Evolutionary conservation across 1,140 invertebrate genomes (phyloP), one percentile per base, ranked within the genome.

Genomic region (Thaumetopoea pityocampa): DNA sequence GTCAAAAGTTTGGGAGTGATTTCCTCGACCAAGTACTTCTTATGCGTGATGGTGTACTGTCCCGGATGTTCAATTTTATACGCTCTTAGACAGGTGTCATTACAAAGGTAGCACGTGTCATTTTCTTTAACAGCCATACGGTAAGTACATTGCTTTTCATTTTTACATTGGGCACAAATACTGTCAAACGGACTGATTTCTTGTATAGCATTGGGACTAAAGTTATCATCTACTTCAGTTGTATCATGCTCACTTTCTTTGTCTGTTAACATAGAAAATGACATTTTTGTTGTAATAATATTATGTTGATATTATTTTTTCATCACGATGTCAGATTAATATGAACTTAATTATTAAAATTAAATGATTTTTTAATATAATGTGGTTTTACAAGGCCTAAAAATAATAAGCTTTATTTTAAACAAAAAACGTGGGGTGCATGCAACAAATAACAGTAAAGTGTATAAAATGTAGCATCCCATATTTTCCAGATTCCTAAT

Each of bases 21-120:
- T 68, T 86, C 81, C 41, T 81, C 69, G 3, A 87, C 67, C 10
- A 78, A 37, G 50, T 77, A 80, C 51, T 86, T 85, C 28, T 71
- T 82, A 10, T 42, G 52, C 1, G 56, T 40, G 3, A 85, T 29
- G 10, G 51, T 53, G 30, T 72, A 84, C 35, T 70, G 65, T 9
- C 65, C 63, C 2, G 61, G 57, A 33, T 76, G 37, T 6, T 50
- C 46, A 1, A 29, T 24, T 49, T 71, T 59, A 34, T 76, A 85
- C 0, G 12, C 11, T 11, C 55, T 65, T 2, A 76, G 15, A 38
- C 85, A 87, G 3, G 32, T 16, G 15, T 64, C 56, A 3, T 22
- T 46, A 34, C 85, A 87, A 3, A 86, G 38, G 37, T 79, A 78
- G 34, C 57, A 66, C 0, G 46, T 56, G 23, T 72, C 71, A 4